Conservation (phyloP, 2,797 vertebrate species). For the Serranus cabrilla region DNA sequence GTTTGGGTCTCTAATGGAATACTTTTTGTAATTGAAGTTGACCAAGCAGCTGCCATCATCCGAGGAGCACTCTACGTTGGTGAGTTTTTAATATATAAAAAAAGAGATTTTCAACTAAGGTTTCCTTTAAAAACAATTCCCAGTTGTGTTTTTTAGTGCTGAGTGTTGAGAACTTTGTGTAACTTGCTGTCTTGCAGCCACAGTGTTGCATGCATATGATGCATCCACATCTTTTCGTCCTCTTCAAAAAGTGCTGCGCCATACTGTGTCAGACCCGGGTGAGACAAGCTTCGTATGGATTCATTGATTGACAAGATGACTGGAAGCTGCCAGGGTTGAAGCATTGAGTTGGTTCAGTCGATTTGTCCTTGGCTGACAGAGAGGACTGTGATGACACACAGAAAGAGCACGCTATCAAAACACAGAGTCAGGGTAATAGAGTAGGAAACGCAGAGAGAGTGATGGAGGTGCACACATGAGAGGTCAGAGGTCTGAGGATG, state of each 20-base stretch:
- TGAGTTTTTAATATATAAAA: background rate
- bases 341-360: constrained; percentile 75
- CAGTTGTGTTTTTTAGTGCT: background rate
- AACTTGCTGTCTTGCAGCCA: constrained; percentile 31
- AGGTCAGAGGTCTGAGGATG: constrained; percentile 28
- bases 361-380: constrained; percentile 81
- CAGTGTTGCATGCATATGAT: constrained; percentile 35
- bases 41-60: background rate
- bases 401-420: constrained; percentile 74
- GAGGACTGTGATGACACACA: constrained; percentile 78
- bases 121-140: background rate
- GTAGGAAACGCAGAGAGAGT: constrained; percentile 41
- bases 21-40: background rate
- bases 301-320: constrained; percentile 84
- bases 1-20: background rate
- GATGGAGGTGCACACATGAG: constrained; percentile 34
- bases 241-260: constrained; percentile 78
- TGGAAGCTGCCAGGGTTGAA: constrained; percentile 73
- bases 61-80: background rate
- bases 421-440: constrained; percentile 58
- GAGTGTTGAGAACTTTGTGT: constrained; percentile 35
- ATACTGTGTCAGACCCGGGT: constrained; percentile 57
- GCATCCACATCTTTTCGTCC: constrained; percentile 34
- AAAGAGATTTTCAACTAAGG: background rate
- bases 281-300: constrained; percentile 76